Evolutionary conservation across 2,797 vertebrate species (phyloP).

Genomic region (Coregonus ussuriensis): DNA sequence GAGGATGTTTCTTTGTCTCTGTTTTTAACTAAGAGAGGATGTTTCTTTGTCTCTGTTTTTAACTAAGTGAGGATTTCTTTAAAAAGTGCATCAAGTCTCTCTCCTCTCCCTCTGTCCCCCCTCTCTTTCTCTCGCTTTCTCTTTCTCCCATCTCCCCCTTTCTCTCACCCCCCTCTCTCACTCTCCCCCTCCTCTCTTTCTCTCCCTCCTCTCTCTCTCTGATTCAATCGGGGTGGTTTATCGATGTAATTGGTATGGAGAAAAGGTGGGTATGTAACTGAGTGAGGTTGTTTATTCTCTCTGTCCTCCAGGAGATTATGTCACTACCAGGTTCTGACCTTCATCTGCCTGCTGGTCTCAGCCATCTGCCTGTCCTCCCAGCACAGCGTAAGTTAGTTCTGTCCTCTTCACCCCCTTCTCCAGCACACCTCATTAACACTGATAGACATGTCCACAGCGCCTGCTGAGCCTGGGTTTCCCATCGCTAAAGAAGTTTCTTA

Average conservation of each 20-base stretch:
- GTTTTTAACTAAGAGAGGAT: too few relatives aligned
- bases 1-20: constrained; percentile 17
- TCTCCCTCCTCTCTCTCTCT: background rate
- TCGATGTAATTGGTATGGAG: background rate
- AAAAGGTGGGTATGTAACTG: constrained; percentile 12
- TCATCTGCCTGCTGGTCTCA: constrained; percentile 70
- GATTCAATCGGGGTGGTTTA: background rate
- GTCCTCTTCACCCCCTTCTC: too few relatives aligned
- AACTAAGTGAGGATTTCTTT: background rate
- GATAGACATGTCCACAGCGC: too few relatives aligned
- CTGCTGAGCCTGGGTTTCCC: too few relatives aligned
- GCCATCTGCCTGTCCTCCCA: constrained; percentile 61
- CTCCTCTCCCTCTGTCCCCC: too few relatives aligned
- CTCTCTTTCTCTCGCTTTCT: background rate
- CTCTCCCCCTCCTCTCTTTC: background rate
- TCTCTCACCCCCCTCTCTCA: background rate
- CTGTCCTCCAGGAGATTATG: constrained; percentile 71
- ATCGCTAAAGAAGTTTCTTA: too few relatives aligned
- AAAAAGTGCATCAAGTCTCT: too few relatives aligned
- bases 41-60: background rate
- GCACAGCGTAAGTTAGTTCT: constrained; percentile 65
- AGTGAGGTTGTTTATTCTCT: constrained; percentile 44
- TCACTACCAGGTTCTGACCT: constrained; percentile 68
- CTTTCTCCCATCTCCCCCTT: background rate
- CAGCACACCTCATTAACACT: too few relatives aligned